A percentile compares a stretch with the other conserved stretches of the same genome.
Evolutionary conservation across 2,113 vertebrate species (phyloP).

Genomic region (Gracilinanus agilis): DNA sequence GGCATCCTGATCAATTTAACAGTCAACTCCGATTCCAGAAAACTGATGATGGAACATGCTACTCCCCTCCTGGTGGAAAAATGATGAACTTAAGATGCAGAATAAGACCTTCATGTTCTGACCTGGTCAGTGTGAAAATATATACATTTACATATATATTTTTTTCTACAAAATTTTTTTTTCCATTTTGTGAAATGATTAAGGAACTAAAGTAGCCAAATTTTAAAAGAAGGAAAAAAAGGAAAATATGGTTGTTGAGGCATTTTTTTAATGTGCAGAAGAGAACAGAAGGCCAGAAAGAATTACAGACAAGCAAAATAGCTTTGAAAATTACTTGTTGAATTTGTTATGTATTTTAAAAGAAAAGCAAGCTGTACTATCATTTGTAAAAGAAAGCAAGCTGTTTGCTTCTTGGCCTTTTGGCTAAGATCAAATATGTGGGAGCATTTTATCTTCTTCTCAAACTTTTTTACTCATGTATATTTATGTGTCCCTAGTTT

Average conservation of each 20-base stretch:
- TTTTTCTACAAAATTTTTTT: background rate
- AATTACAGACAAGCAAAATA: background rate
- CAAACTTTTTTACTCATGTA: too few relatives aligned
- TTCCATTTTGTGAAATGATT: background rate
- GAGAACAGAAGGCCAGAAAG: background rate
- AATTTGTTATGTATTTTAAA: background rate
- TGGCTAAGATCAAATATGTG: background rate
- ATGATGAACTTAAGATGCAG: background rate
- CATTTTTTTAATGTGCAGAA: background rate
- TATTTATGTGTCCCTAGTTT: background rate
- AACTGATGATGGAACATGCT: background rate
- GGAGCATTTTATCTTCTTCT: background rate
- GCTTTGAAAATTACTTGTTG: background rate
- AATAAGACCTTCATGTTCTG: background rate
- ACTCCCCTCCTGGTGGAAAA: background rate
- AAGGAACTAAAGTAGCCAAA: background rate
- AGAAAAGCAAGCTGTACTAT: background rate
- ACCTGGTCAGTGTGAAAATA: background rate
- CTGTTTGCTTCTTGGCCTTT: background rate
- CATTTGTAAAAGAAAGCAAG: too few relatives aligned
- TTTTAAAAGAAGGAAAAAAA: background rate
- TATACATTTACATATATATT: background rate
- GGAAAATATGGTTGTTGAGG: background rate
- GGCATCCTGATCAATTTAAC: background rate
- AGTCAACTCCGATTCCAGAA: background rate